Percentiles rank a stretch among this genome's conserved stretches.
Evolutionary conservation across 2,888 invertebrate species (phyloP).

Genomic region (Mesorhabditis spiculigera): DNA sequence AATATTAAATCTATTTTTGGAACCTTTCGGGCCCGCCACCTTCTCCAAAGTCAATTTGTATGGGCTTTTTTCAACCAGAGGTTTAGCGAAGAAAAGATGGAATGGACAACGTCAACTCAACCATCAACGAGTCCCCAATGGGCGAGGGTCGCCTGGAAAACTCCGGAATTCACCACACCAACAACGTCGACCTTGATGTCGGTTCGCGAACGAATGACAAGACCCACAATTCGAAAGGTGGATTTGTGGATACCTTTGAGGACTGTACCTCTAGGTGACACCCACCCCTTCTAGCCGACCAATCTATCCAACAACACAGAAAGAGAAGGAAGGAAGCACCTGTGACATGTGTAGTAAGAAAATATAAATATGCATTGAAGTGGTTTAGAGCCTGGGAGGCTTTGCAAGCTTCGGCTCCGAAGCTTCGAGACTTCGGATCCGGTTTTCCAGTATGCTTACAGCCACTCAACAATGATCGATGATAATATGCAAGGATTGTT

Average conservation of each 20-base stretch:
- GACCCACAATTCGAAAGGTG: background rate
- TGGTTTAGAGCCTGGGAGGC: constrained; percentile 33
- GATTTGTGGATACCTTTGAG: background rate
- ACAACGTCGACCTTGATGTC: background rate
- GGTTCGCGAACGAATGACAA: background rate
- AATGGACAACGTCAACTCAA: constrained; percentile 10
- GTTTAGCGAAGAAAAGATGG: background rate
- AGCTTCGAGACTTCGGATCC: constrained; percentile 42
- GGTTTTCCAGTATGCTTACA: constrained; percentile 43
- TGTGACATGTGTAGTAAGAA: background rate
- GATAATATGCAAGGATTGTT: constrained; percentile 35
- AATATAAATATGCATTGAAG: background rate
- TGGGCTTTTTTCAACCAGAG: too few species aligned
- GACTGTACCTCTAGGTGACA: background rate
- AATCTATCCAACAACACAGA: background rate
- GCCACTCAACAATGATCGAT: constrained; percentile 38
- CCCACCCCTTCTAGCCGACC: constrained; percentile 6
- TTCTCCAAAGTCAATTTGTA: too few species aligned
- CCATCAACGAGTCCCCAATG: constrained; percentile 8
- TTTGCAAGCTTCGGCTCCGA: constrained; percentile 28
- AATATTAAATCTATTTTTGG: too few species aligned
- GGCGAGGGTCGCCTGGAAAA: constrained; percentile 10
- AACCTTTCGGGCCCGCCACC: too few species aligned
- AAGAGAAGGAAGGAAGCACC: background rate
- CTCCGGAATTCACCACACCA: constrained; percentile 13